A percentile compares a stretch with the other conserved stretches of the same genome.
Conservation (phyloP, 2,888 invertebrate species). For the Melangyna quadrimaculata region DNA sequence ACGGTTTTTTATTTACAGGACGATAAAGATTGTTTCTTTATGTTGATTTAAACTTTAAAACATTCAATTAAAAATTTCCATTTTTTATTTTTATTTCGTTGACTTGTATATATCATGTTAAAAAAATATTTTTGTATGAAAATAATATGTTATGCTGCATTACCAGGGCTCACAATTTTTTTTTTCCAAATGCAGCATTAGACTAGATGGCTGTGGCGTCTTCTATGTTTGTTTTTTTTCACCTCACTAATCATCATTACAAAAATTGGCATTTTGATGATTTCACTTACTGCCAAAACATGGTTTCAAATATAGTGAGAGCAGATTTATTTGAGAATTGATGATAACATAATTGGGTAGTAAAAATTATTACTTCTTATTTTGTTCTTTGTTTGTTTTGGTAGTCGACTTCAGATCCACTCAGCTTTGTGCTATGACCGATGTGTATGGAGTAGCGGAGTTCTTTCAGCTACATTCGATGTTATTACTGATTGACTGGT, state of each 20-base stretch:
- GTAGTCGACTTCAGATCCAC: conserved; percentile 77
- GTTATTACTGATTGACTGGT: conserved; percentile 75
- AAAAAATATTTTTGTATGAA: conserved; percentile 68
- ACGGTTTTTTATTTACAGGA: conserved; percentile 61
- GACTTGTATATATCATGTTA: conserved; percentile 63
- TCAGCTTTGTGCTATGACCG: conserved; percentile 80
- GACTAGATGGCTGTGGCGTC: conserved; percentile 69
- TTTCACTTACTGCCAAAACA: conserved; percentile 35
- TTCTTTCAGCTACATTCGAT: conserved; percentile 79
- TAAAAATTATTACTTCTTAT: conserved; percentile 23
- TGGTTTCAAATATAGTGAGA: conserved; percentile 18
- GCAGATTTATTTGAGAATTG: conserved; percentile 28
- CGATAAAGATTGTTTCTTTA: conserved; percentile 43
- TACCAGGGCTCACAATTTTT: neutral
- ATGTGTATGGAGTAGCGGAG: conserved; percentile 79
- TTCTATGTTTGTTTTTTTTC: conserved; percentile 32
- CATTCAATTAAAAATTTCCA: conserved; percentile 22
- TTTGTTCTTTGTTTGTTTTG: conserved; percentile 3
- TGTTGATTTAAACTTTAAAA: conserved; percentile 11
- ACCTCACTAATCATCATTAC: conserved; percentile 35
- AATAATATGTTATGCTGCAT: conserved; percentile 45
- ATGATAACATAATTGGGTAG: conserved; percentile 38
- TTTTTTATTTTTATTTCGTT: conserved; percentile 36
- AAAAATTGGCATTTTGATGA: conserved; percentile 54
- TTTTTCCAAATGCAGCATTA: neutral